Conservation (phyloP, 1,140 invertebrate genomes). For the Ceratoteleas bidentatus region DNA sequence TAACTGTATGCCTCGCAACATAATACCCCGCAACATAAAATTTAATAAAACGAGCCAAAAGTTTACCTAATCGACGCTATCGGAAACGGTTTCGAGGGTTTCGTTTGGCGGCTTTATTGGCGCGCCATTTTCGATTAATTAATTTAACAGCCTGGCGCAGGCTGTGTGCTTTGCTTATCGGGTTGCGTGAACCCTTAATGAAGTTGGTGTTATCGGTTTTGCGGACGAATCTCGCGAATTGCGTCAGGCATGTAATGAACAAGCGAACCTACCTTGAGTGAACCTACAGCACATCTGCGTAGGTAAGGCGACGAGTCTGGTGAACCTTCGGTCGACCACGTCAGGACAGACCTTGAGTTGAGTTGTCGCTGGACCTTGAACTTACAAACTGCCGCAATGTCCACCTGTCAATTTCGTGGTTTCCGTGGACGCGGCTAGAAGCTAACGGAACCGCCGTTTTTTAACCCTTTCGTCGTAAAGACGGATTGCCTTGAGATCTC, state of each 20-base stretch:
- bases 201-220: background rate
- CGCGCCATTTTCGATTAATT: no score
- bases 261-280: conserved; percentile 57
- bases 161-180: no score
- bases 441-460: conserved; percentile 69
- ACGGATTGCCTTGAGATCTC: conserved; percentile 26
- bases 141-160: no score
- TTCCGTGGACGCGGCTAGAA: conserved; percentile 53
- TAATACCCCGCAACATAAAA: conserved; percentile 26
- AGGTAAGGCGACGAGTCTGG: conserved; percentile 1
- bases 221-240: background rate
- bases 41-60: conserved; percentile 38
- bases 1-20: conserved; percentile 35
- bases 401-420: conserved; percentile 73
- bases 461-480: conserved; percentile 71
- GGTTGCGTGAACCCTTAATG: no score
- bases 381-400: conserved; percentile 67
- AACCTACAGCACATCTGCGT: conserved; percentile 18
- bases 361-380: conserved; percentile 74
- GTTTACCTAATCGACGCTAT: conserved; percentile 31
- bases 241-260: conserved; percentile 7
- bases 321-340: conserved; percentile 55
- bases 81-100: conserved; percentile 1
- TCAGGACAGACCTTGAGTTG: conserved; percentile 65
- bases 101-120: conserved; percentile 4